Conservation (phyloP, 2,797 vertebrate genomes). For the Lacerta agilis region DNA sequence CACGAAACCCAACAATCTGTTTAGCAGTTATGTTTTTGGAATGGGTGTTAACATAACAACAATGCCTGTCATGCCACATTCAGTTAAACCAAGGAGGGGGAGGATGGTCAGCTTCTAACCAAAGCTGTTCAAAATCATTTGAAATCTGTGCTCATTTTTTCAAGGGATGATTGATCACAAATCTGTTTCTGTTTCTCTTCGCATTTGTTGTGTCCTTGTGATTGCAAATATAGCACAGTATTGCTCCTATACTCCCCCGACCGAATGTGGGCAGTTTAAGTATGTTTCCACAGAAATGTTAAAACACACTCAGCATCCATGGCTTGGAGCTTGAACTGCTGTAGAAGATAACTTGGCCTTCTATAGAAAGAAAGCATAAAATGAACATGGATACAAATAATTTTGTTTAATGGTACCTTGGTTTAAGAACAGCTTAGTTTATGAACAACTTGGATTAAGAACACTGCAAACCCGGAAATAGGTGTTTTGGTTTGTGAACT, state of each 20-base stretch:
- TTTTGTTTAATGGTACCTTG: not conserved
- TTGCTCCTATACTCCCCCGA: slow-evolving; percentile 9
- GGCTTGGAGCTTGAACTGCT: not conserved
- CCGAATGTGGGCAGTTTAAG: not conserved
- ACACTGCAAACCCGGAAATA: too few relatives aligned
- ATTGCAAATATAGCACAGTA: slow-evolving; percentile 9
- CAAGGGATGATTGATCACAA: slow-evolving; percentile 33
- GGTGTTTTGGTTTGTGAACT: too few relatives aligned
- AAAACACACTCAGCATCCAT: slow-evolving; percentile 13
- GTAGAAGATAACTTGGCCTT: not conserved
- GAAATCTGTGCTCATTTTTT: not conserved
- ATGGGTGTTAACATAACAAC: not conserved
- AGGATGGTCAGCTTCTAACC: not conserved
- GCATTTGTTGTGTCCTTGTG: slow-evolving; percentile 12
- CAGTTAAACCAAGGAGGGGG: not conserved
- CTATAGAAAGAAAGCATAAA: slow-evolving; percentile 21
- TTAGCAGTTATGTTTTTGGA: not conserved
- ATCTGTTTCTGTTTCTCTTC: slow-evolving; percentile 12
- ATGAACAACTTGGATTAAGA: too few relatives aligned
- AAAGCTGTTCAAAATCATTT: slow-evolving; percentile 22
- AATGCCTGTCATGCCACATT: not conserved
- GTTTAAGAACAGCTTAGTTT: too few relatives aligned
- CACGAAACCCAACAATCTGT: not conserved
- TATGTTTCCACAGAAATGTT: slow-evolving; percentile 7
- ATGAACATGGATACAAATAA: not conserved